phyloP scores from a whole-genome alignment of 2,888 invertebrate species.

The Galerucella pusilla region DNA sequence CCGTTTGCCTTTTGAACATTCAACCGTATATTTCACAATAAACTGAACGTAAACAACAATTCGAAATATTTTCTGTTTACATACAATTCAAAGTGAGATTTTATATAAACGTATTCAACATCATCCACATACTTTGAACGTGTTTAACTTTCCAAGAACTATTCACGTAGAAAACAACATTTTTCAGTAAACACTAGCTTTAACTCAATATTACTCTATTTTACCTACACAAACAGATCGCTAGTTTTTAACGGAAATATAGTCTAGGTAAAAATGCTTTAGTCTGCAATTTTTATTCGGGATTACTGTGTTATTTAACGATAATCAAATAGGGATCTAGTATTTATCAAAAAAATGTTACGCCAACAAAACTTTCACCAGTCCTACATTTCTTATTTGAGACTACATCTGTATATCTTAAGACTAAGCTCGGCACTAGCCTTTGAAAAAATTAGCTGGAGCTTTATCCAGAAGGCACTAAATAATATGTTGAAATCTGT shows the following conservation, averaged over 20 bases:
- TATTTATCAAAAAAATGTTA: background rate
- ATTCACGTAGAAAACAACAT: slow-evolving; percentile 4
- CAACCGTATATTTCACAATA: background rate
- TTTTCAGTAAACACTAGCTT: background rate
- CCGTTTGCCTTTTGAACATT: background rate
- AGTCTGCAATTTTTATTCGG: background rate
- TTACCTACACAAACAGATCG: background rate
- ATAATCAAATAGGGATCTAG: background rate
- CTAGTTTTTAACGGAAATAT: background rate
- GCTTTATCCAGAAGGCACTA: too few relatives aligned
- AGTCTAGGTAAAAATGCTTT: background rate
- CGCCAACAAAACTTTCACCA: background rate
- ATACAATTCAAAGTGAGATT: background rate
- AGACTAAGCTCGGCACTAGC: too few relatives aligned
- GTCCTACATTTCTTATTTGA: too few relatives aligned
- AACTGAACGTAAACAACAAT: background rate
- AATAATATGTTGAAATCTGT: too few relatives aligned
- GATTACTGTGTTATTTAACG: background rate
- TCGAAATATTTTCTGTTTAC: background rate
- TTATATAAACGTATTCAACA: background rate
- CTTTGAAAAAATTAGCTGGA: too few relatives aligned
- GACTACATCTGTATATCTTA: too few relatives aligned
- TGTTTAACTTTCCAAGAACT: background rate
- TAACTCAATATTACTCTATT: background rate
- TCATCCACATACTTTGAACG: background rate